Conservation (phyloP, 2,888 invertebrate species). For the Himalopsyche kuldschensis region DNA sequence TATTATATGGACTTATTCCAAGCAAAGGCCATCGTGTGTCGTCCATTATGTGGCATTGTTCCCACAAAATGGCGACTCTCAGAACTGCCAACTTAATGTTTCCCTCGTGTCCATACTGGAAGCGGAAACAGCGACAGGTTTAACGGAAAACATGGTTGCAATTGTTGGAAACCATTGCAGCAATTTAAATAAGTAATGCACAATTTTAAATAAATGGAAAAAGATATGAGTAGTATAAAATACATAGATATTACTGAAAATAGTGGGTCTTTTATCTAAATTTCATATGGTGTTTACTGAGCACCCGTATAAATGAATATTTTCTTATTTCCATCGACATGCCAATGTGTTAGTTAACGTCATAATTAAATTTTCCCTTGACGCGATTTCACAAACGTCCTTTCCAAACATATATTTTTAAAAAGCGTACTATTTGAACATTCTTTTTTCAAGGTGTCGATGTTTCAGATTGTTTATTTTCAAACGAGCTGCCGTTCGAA, state of each 20-base stretch:
- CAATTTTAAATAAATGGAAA: background rate
- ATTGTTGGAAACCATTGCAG: background rate
- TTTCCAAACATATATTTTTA: background rate
- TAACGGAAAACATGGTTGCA: constrained; percentile 11
- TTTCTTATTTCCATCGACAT: background rate
- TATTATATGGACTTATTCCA: background rate
- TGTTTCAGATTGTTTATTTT: background rate
- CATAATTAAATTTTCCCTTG: background rate
- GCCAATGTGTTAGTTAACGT: background rate
- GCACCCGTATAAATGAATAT: background rate
- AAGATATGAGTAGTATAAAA: background rate
- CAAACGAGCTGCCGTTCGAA: background rate
- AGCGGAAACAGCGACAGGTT: constrained; percentile 11
- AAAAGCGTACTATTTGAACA: background rate
- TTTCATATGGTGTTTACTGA: no score
- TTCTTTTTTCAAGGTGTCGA: background rate
- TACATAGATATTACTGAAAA: background rate
- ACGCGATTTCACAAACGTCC: background rate
- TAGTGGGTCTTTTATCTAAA: background rate
- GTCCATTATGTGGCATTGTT: constrained; percentile 17
- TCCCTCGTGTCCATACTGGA: constrained; percentile 3
- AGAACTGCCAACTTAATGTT: constrained; percentile 9
- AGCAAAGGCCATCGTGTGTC: background rate
- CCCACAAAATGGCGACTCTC: constrained; percentile 12
- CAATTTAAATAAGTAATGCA: background rate